Base-by-base conservation (phyloP, 2,888 invertebrate species). In the Iphiclides podalirius region DNA sequence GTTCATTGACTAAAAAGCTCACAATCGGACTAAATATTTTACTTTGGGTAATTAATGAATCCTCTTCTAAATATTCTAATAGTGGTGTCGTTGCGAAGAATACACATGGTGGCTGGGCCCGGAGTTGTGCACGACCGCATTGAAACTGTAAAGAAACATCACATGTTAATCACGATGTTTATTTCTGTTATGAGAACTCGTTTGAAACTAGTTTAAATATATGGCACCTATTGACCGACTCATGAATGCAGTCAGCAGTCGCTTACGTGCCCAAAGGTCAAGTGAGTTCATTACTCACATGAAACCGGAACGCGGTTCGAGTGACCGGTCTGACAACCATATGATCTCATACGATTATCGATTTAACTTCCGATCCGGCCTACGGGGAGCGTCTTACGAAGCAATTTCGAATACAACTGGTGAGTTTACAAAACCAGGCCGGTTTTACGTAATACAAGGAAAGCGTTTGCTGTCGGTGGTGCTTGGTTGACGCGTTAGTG, bases 51-150 rank as follows among this genome's bases (percentile, higher is more conserved):
- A 59, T 58, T 63, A 47, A 54, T 60, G 55, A 64, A 0, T 4
- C 12, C 14, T 13, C 13, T 69, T 65, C 23, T 9, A 23, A 26
- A 12, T 12, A 9, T 17, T n/a, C 26, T 72, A 84, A 63, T 83
- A 78, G 52, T 78, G 75, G 53, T 85, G 84, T 53, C 79, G 69
- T 47, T 85, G 85, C 42, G 85, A 79, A 0, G 81, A 77, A 68
- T 85, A 83, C 12, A 79, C 70, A 60, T 86, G 83, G 47, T 85
- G 86, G 69, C 80, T 85, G 58, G 86, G 85, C 0, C 86, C 87
- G 50, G 87, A 86, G 75, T 86, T 87, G 57, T 88, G 82, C 20
- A 88, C 87, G 45, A 88, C 79, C 35, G 88, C 87, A 74, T 88
- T 87, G 75, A 88, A 88, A 63, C 88, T 88, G 79, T 15, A 82